Base-by-base conservation (phyloP, 2,888 invertebrate species). In the Hirtodrosophila alboralis region DNA sequence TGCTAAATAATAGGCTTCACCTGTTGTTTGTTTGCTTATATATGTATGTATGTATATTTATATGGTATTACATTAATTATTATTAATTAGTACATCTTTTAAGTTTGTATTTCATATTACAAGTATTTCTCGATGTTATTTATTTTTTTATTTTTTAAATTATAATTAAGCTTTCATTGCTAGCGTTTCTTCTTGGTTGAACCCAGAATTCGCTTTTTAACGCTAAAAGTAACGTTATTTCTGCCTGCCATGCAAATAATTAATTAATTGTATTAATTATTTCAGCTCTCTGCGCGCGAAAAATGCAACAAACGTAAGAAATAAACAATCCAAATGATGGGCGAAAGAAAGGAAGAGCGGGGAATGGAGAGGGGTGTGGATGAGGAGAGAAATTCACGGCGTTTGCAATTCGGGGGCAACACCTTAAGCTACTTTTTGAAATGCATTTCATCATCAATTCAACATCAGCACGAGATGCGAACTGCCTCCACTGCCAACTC, bases 391-490 rank as follows among this genome's bases (percentile, higher is more conserved):
- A 37, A 38, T 36, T 0, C 8, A 12, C 4, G 8, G 23, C 8
- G 23, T 41, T 23, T 34, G 51, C 41, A 47, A 40, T 34, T 43
- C 16, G 43, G 12, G 10, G 44, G 43, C 38, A 48, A 47, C 77
- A 85, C 86, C 81, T 81, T 81, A 83, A 85, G 86, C 86, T 84
- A 85, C 80, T 85, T 75, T 85, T 59, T 64, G 67, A 77, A 80
- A 75, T 84, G 84, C 77, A 75, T 75, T 81, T 88, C 80, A 87
- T 87, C 85, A 88, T 87, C 77, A 77, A 84, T 88, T 87, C 80
- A 75, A 61, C 85, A 87, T 87, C 87, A 87, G 88, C 87, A 87
- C 38, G 65, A 70, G 59, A 56, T 73, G 56, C 44, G 30, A 36
- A 44, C 61, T 28, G 41, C 31, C 27, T 16, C 38, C 44, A 36